These are phyloP conservation scores for Phenganax subtilis DNA, from an alignment of 92 coral and sea anemone species.

Conservation along the genomic window DNA sequence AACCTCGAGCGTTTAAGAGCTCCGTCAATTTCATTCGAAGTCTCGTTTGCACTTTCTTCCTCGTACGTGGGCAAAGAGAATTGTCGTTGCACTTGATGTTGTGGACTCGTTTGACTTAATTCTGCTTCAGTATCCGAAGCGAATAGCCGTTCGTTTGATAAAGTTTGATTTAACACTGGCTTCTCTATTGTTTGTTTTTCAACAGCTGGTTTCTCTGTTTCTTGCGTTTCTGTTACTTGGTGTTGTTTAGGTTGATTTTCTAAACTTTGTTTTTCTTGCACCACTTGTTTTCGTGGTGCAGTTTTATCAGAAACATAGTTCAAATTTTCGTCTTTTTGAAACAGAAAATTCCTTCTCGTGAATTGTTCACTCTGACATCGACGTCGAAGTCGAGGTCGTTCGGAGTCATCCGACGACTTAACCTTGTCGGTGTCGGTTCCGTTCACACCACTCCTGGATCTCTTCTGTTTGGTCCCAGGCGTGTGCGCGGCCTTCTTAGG, in stretches of 20 bases:
- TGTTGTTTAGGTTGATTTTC: background rate
- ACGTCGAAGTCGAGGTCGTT: slow-evolving; percentile 2
- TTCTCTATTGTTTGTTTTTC: background rate
- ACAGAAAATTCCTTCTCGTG: background rate
- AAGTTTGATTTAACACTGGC: background rate
- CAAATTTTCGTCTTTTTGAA: slow-evolving; percentile 4
- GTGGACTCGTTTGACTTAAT: background rate
- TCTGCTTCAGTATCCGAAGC: slow-evolving; percentile 33
- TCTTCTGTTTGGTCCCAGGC: background rate
- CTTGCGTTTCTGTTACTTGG: background rate
- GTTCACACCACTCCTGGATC: background rate
- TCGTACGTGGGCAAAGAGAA: slow-evolving; percentile 24
- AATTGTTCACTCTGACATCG: slow-evolving; percentile 1
- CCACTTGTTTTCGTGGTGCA: background rate
- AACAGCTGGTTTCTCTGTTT: background rate
- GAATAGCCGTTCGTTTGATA: slow-evolving; percentile 24
- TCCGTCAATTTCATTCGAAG: background rate
- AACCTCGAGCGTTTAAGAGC: slow-evolving; percentile 7
- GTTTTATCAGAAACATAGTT: background rate
- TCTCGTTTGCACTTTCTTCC: slow-evolving; percentile 8
- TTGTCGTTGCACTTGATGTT: background rate
- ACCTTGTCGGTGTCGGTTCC: slow-evolving; percentile 15
- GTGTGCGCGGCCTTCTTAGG: background rate
- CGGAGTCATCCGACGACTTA: slow-evolving; percentile 2
- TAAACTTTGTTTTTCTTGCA: background rate